Conservation (phyloP, 2,888 invertebrate species). For the Molanna angustata region DNA sequence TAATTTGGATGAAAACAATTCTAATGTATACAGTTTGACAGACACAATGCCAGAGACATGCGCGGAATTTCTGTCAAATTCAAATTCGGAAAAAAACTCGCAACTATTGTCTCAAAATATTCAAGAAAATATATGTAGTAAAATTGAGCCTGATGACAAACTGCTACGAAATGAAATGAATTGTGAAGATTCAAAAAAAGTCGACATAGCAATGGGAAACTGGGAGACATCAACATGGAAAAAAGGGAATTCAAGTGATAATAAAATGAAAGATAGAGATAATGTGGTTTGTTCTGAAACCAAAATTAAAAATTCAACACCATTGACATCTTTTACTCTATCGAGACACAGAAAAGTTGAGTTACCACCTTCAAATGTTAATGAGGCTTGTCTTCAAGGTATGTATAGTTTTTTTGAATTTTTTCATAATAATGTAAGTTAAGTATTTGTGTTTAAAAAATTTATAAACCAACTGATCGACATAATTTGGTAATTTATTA, state of each 20-base stretch:
- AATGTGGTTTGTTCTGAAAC: constrained; percentile 45
- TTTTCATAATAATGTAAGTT: neutral
- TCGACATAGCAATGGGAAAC: constrained; percentile 16
- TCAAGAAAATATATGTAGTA: neutral
- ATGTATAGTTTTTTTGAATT: neutral
- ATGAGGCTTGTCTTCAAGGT: constrained; percentile 34
- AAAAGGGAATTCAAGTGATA: constrained; percentile 37
- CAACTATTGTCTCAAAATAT: constrained; percentile 10
- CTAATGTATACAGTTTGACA: constrained; percentile 19
- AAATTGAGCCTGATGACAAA: neutral
- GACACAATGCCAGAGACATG: constrained; percentile 31
- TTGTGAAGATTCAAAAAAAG: neutral
- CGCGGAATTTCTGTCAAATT: constrained; percentile 18
- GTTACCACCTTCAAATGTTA: constrained; percentile 48
- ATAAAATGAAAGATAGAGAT: constrained; percentile 36
- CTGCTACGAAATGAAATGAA: neutral
- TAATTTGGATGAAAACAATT: constrained; percentile 19
- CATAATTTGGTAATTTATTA: neutral
- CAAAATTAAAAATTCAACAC: constrained; percentile 47
- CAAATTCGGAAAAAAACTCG: constrained; percentile 19
- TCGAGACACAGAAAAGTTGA: constrained; percentile 62
- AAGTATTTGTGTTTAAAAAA: too few species aligned
- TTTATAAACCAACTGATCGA: too few species aligned
- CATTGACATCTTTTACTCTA: constrained; percentile 56
- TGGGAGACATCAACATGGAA: constrained; percentile 33